These are phyloP conservation scores for Triplophysa rosa DNA, from an alignment of 2,113 vertebrate species.

Conservation along the genomic window DNA sequence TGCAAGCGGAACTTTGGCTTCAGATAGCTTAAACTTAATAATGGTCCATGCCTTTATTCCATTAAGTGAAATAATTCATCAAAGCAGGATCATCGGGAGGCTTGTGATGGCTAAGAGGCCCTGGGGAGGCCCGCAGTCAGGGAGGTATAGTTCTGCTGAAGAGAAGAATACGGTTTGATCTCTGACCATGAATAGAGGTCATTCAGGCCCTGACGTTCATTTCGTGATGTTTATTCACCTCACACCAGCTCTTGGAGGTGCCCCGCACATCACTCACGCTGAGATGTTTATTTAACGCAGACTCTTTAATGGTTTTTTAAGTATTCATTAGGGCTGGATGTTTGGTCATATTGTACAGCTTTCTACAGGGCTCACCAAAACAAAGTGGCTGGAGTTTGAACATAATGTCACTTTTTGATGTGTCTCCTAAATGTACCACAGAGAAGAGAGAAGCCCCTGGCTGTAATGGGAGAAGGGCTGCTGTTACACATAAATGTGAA, in stretches of 20 bases:
- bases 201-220: conserved; percentile 44
- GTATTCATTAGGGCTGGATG: conserved; percentile 6
- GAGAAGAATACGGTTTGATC: conserved; percentile 54
- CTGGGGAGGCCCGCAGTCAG: conserved; percentile 25
- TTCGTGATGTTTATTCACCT: conserved; percentile 50
- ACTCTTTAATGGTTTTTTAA: conserved; percentile 26
- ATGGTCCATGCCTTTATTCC: conserved; percentile 58
- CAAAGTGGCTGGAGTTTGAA: not conserved
- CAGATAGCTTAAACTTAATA: conserved; percentile 54
- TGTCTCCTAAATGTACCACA: not conserved
- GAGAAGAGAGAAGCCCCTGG: not conserved
- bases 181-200: conserved; percentile 55
- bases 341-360: not conserved
- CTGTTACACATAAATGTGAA: not conserved
- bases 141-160: conserved; percentile 34
- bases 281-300: conserved; percentile 26
- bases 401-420: not conserved
- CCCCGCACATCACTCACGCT: conserved; percentile 15
- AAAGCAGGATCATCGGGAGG: conserved; percentile 60
- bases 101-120: conserved; percentile 43
- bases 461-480: not conserved
- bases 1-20: conserved; percentile 46
- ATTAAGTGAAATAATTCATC: conserved; percentile 66
- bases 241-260: conserved; percentile 49
- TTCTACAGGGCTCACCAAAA: not conserved